These are phyloP conservation scores for Eupithecia insigniata DNA, from an alignment of 2,888 invertebrate genomes.

Conservation along the genomic window DNA sequence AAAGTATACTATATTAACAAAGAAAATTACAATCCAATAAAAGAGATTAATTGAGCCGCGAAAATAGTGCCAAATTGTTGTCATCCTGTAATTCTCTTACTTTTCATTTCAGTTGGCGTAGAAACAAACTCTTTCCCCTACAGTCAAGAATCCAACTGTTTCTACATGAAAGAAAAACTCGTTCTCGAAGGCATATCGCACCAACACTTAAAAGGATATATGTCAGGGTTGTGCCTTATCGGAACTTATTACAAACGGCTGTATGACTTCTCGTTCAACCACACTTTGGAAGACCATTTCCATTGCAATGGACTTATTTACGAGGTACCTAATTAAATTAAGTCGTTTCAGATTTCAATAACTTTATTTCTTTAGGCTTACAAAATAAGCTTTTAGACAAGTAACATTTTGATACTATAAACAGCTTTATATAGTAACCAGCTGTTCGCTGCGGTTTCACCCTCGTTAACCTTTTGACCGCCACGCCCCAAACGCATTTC, in stretches of 20 bases:
- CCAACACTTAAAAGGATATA: constrained; percentile 69
- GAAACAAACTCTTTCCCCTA: constrained; percentile 83
- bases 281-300: constrained; percentile 66
- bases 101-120: constrained; percentile 80
- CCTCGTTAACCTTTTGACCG: no score
- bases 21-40: no score
- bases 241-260: constrained; percentile 77
- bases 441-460: no score
- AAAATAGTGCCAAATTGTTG: neutral
- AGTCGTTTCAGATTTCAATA: no score
- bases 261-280: constrained; percentile 72
- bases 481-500: no score
- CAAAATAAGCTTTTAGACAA: no score
- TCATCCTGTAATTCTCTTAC: neutral
- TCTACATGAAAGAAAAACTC: constrained; percentile 73
- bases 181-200: constrained; percentile 79
- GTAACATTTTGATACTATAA: no score
- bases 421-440: no score
- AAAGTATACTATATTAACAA: no score
- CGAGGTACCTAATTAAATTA: constrained; percentile 61
- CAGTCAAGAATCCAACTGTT: constrained; percentile 68
- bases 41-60: no score
- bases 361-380: no score
- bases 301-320: constrained; percentile 73
- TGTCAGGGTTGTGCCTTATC: constrained; percentile 62